Evolutionary conservation across 2,888 invertebrate genomes (phyloP), one percentile per base, ranked within the genome.

Genomic region (Lacanobia oleracea): DNA sequence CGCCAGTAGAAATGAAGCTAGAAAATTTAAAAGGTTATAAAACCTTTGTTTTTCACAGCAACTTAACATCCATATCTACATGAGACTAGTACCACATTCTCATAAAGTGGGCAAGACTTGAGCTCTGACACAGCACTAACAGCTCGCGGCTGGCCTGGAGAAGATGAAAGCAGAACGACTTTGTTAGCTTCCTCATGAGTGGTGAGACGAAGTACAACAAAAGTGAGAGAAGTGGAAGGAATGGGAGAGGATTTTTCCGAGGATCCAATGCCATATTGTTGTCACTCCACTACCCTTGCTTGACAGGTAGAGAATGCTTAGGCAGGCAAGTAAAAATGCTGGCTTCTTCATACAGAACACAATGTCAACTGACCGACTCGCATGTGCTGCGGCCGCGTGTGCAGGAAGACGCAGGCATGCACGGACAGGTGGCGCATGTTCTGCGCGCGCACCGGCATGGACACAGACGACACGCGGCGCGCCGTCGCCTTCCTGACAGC

Each of bases 1-100:
- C 0, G 98, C 96, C 0, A 98, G 96, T 67, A 98, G 91, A 16
- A 98, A 92, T 0, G 97, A 97, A 14, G 98, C 98, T 84, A 56
- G 4, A 76, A 73, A 59, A 12, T 40, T 21, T 12, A 59, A 14
- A 21, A 40, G 21, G 57, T 57, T 1, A n/a, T 7, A 57, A 37
- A 57, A 37, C 27, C 33, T 27, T 33, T 56, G 23, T 4, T 33
- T 9, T 33, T n/a, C 33, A 33, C 7, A 23, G 14, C 10, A 51
- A 51, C 21, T 8, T 54, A 3, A 50, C 16, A 9, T 10, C 50
- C 3, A 0, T n/a, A 3, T 27, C 3, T 27, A 27, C 27, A n/a
- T 50, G 18, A 50, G 9, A 9, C 50, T 16, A n/a, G 43, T 10
- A 50, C 10, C 3, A 50, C 1, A n/a, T 18, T 18, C 48, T 48